A percentile compares a stretch with the other conserved stretches of the same genome.
Evolutionary conservation across 2,797 vertebrate species (phyloP).

Genomic region (Pangasius krempfi): DNA sequence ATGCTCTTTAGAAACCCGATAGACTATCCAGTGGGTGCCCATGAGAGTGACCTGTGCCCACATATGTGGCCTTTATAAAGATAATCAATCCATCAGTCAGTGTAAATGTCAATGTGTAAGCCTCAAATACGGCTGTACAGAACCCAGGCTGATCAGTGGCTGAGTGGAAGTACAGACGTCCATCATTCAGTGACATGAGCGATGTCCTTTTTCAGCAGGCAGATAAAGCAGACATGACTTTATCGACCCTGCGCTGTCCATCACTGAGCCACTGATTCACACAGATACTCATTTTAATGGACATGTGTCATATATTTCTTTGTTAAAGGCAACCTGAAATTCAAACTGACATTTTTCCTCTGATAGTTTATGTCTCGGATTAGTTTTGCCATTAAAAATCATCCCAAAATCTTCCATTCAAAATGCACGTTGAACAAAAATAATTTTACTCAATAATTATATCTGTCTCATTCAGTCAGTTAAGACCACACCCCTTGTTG

Average conservation of each 20-base stretch:
- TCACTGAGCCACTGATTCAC: neutral
- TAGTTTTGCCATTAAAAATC: neutral
- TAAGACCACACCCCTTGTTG: neutral
- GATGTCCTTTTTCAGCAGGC: constrained; percentile 14
- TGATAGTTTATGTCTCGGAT: neutral
- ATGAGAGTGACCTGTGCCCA: neutral
- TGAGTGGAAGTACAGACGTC: constrained; percentile 6
- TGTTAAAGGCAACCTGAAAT: neutral
- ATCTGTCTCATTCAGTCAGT: neutral
- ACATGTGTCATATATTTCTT: neutral
- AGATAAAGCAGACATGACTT: constrained; percentile 24
- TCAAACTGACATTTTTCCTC: neutral
- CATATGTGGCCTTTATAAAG: constrained; percentile 15
- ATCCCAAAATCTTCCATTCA: neutral
- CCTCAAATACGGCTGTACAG: neutral
- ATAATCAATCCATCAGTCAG: constrained; percentile 23
- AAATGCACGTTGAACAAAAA: neutral
- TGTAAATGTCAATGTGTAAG: constrained; percentile 36
- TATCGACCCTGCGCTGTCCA: neutral
- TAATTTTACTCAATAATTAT: neutral
- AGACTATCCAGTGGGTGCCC: neutral
- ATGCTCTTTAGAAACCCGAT: neutral
- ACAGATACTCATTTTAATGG: neutral
- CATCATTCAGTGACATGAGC: constrained; percentile 38
- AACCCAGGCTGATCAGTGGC: neutral